Base-by-base conservation (phyloP, 2,797 vertebrate species). In the Echeneis naucrates region DNA sequence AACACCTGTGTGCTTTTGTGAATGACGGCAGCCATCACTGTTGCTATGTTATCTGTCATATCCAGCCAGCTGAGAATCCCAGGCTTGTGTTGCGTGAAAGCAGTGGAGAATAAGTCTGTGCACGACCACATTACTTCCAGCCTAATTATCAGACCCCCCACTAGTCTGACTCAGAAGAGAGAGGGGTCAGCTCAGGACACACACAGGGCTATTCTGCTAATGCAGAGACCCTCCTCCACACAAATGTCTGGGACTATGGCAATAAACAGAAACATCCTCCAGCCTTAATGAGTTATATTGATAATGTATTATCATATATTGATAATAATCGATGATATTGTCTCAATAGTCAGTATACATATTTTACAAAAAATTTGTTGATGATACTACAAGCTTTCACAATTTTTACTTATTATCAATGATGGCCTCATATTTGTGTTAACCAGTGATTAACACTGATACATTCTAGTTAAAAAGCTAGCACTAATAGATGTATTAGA, bases 121-220 rank as follows among this genome's bases (percentile, higher is more conserved):
- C 87, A 87, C 80, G 80, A 68, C 42, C 86, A 58, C 50, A 75
- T 95, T 95, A 95, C 89, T 95, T 95, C 93, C 92, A 93, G 89
- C 80, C 94, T 93, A 92, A 88, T 95, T 93, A 91, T 68, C 91
- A 83, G 75, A 86, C 73, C 87, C 83, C 89, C 89, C 45, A 48
- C 81, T 69, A 82, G 79, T 75, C 85, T 72, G 79, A 52, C 77
- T 80, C 64, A 73, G 75, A 72, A 50, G 61, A 76, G 66, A 70
- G 57, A 75, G 62, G 83, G 81, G 75, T 86, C 87, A 77, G 24
- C 72, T 63, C 38, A 47, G 59, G 79, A 52, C 72, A 63, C 33
- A 59, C 59, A 63, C 63, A 59, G 59, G 60, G 71, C 21, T 27
- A 24, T 67, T 67, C 53, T 2, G 5, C 53, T 55, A 67, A 67